Evolutionary conservation across 2,113 vertebrate species (phyloP).

Genomic region (Catharus fuscescens): DNA sequence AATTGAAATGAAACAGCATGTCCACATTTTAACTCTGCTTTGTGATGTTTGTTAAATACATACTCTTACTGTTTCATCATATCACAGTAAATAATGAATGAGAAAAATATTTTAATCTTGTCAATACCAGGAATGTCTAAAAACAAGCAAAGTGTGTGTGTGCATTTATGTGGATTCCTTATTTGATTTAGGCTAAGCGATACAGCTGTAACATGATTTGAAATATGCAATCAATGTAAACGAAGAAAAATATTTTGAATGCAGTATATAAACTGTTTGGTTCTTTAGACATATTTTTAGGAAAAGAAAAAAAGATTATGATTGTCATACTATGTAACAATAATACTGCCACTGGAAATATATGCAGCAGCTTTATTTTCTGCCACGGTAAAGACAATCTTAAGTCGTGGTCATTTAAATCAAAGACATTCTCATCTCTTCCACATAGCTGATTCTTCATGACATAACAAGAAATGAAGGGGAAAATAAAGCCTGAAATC

Average conservation of each 20-base stretch:
- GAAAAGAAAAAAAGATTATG: not conserved
- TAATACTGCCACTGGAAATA: conserved; percentile 41
- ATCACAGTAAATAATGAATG: conserved; percentile 47
- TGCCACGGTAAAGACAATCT: conserved; percentile 4
- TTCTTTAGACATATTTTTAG: conserved; percentile 59
- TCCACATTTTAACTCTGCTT: conserved; percentile 41
- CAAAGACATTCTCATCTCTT: conserved; percentile 43
- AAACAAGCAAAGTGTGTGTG: conserved; percentile 13
- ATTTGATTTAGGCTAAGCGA: conserved; percentile 73
- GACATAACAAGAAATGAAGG: conserved; percentile 11
- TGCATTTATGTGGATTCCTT: conserved; percentile 60
- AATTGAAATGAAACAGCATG: conserved; percentile 29
- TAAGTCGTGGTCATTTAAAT: conserved; percentile 59
- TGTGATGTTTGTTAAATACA: conserved; percentile 44
- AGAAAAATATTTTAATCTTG: conserved; percentile 65
- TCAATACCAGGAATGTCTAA: conserved; percentile 45
- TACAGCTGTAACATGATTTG: conserved; percentile 71
- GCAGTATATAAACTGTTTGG: conserved; percentile 64
- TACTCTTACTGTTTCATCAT: not conserved
- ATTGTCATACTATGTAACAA: conserved; percentile 35
- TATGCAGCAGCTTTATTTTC: conserved; percentile 56
- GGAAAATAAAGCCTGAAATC: not conserved
- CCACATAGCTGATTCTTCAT: conserved; percentile 31
- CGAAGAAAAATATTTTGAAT: conserved; percentile 76
- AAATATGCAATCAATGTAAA: conserved; percentile 79